Evolutionary conservation across 2,113 vertebrate species (phyloP).

Genomic region (Crotalus viridis): DNA sequence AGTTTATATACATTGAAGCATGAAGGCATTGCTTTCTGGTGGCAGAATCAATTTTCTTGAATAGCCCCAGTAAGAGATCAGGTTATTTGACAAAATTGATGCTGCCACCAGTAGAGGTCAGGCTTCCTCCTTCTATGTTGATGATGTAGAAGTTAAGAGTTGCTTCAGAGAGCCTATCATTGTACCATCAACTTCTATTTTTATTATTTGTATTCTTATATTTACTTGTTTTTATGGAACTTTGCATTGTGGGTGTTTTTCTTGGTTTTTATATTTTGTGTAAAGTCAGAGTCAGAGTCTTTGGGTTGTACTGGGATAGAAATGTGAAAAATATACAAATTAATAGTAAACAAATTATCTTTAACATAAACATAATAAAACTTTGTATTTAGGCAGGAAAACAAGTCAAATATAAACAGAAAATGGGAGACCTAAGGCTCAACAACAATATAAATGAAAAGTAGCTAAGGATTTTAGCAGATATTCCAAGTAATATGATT

Average conservation of each 20-base stretch:
- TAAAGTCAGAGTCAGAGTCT: background rate
- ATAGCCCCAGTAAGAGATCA: background rate
- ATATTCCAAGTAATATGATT: background rate
- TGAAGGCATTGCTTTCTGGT: background rate
- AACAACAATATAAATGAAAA: background rate
- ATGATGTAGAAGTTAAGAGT: background rate
- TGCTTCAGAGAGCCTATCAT: background rate
- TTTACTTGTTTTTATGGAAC: background rate
- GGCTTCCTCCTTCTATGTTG: background rate
- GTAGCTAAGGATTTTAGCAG: background rate
- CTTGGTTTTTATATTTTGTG: background rate
- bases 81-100: background rate
- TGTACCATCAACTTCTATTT: background rate
- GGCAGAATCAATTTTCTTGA: background rate
- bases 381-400: background rate
- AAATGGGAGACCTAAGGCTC: background rate
- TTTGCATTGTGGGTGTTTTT: background rate
- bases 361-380: background rate
- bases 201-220: background rate
- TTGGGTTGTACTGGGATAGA: background rate
- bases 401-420: background rate
- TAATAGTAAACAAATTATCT: background rate
- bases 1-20: background rate
- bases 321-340: background rate
- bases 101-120: background rate